Percentiles rank a stretch among this genome's conserved stretches.
Conservation (phyloP, 1,140 invertebrate genomes). For the Zaprionus lachaisei region DNA sequence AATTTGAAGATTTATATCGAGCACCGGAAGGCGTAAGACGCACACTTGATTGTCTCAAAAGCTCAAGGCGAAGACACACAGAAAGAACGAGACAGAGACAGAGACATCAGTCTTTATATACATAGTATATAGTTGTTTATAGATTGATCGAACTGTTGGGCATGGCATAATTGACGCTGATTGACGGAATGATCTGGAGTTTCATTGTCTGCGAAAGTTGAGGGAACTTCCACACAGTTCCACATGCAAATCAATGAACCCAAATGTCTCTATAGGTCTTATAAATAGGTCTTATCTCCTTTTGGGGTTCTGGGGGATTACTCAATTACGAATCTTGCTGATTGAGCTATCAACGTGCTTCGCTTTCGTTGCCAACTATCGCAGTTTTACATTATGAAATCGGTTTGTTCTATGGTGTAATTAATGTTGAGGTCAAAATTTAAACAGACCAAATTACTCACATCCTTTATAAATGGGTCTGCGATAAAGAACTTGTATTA, state of each 20-base stretch:
- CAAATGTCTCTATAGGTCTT: neutral
- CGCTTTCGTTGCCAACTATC: slow-evolving; percentile 4
- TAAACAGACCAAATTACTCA: neutral
- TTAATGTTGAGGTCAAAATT: neutral
- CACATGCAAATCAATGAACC: slow-evolving; percentile 9
- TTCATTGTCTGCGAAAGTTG: slow-evolving; percentile 35
- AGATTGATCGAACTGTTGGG: slow-evolving; percentile 35
- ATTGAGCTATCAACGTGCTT: slow-evolving; percentile 1
- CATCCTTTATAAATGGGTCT: neutral
- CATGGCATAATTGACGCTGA: slow-evolving; percentile 73
- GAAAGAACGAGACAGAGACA: neutral
- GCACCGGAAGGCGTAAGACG: slow-evolving; percentile 69
- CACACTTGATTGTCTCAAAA: slow-evolving; percentile 68
- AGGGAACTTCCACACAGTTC: slow-evolving; percentile 33
- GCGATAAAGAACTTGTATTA: neutral
- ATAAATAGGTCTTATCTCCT: neutral
- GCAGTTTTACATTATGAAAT: neutral
- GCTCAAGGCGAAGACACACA: slow-evolving; percentile 32
- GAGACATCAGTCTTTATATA: slow-evolving; percentile 26
- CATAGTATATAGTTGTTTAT: slow-evolving; percentile 12
- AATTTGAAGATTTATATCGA: slow-evolving; percentile 81
- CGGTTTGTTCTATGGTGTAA: neutral
- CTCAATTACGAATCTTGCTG: slow-evolving; percentile 1
- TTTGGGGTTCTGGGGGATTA: neutral
- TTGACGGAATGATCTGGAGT: slow-evolving; percentile 64